A percentile compares a stretch with the other conserved stretches of the same genome.
These are phyloP conservation scores for Drosophila mimetica DNA, from an alignment of 2,888 invertebrate genomes.

Conservation along the genomic window DNA sequence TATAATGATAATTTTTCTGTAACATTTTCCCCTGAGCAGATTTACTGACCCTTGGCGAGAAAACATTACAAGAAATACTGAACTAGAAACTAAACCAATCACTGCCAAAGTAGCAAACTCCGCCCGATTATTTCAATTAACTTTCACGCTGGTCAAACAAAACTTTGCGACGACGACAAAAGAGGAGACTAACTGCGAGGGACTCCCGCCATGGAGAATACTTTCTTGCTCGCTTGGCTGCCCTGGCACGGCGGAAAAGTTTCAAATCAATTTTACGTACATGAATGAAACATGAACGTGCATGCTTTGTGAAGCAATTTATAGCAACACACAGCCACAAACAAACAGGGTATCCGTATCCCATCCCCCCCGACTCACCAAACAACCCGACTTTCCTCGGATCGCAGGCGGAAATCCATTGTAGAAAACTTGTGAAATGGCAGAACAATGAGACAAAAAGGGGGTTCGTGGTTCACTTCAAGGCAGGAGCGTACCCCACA, in stretches of 20 bases:
- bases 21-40: too few species aligned
- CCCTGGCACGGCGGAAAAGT: constrained; percentile 52
- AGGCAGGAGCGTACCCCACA: constrained; percentile 37
- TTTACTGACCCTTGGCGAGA: too few species aligned
- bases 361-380: constrained; percentile 10
- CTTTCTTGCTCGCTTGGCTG: constrained; percentile 44
- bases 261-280: constrained; percentile 75
- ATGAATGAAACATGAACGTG: constrained; percentile 78
- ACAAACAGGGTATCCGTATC: constrained; percentile 25
- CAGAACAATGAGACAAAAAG: constrained; percentile 62
- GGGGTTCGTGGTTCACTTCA: constrained; percentile 17
- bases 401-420: constrained; percentile 72
- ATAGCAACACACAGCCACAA: constrained; percentile 46
- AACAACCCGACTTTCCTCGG: constrained; percentile 24
- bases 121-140: constrained; percentile 75
- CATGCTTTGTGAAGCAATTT: constrained; percentile 67
- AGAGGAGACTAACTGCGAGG: constrained; percentile 30
- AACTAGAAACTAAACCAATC: constrained; percentile 63
- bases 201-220: constrained; percentile 18
- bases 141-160: constrained; percentile 48
- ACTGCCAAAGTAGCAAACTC: constrained; percentile 58
- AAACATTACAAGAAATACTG: constrained; percentile 27
- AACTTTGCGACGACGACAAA: constrained; percentile 55
- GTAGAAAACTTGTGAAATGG: constrained; percentile 78
- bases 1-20: too few species aligned